These are phyloP conservation scores for Eurytoma adleriae DNA, from an alignment of 2,888 invertebrate genomes.

Conservation along the genomic window DNA sequence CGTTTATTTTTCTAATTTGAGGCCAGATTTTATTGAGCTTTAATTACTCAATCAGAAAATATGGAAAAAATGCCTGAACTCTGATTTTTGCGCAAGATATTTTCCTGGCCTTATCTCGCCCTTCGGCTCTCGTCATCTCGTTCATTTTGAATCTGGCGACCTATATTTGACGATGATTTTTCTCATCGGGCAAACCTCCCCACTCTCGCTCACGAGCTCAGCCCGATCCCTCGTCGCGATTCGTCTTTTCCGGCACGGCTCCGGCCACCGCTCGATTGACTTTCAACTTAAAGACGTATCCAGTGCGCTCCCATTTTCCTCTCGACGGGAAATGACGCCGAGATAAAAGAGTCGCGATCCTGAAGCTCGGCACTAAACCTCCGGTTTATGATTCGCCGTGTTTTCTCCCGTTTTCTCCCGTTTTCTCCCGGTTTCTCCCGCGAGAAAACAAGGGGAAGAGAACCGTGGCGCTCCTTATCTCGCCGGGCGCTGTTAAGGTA, in stretches of 20 bases:
- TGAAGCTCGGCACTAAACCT: slow-evolving; percentile 19
- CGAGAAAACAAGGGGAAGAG: neutral
- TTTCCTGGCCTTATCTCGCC: neutral
- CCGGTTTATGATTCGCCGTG: slow-evolving; percentile 31
- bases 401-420: neutral
- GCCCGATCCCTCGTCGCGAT: slow-evolving; percentile 29
- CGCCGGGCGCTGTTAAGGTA: neutral
- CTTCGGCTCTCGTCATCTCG: slow-evolving; percentile 11
- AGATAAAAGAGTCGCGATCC: slow-evolving; percentile 42
- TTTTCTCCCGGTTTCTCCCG: too few species aligned
- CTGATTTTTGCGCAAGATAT: neutral
- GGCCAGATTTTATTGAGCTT: neutral
- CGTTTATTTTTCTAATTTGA: neutral
- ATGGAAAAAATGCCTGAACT: too few species aligned
- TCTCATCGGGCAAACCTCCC: neutral
- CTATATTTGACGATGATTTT: slow-evolving; percentile 24
- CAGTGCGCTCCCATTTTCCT: slow-evolving; percentile 10
- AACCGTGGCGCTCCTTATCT: too few species aligned
- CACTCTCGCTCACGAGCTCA: neutral
- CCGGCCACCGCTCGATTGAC: slow-evolving; percentile 30
- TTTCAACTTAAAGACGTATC: slow-evolving; percentile 35
- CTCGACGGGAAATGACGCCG: slow-evolving; percentile 27
- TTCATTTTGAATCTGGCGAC: slow-evolving; percentile 6
- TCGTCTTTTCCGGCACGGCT: slow-evolving; percentile 15
- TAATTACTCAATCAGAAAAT: slow-evolving; percentile 17